Base-by-base conservation (phyloP, 2,888 invertebrate genomes). In the Cylloceria caligata region DNA sequence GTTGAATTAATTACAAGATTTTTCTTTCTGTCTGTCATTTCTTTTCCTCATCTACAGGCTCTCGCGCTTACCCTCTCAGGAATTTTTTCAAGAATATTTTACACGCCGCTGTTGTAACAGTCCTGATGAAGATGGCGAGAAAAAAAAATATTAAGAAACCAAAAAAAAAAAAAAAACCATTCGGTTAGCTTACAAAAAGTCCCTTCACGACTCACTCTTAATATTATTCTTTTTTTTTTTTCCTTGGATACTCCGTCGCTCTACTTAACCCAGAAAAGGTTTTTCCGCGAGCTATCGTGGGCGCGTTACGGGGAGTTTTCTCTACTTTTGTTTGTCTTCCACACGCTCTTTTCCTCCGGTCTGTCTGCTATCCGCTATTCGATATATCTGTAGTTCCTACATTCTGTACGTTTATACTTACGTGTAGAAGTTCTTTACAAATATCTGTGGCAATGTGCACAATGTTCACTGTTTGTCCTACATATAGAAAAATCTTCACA, bases 191-290 rank as follows among this genome's bases (percentile, higher is more conserved):
- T 6, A 47, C 19, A n/a, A 16, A n/a, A 19, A 47, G 47, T 49
- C 21, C 47, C 47, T 19, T 6, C 19, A 49, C 7, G 47, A 49
- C 47, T 19, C 16, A 19, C 47, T 47, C 47, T 19, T 2, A 49
- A 7, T 19, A 9, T 55, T 19, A 30, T 24, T 34, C 7, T 16
- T 1, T 39, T 6, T 30, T 21, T 55, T 16, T 16, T 27, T 11
- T 13, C 13, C 19, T 65, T 7, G 27, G 30, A 11, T 24, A 27
- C 39, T 45, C 16, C 21, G 55, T 47, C 57, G n/a, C 65, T 7
- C 16, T 62, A 45, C 60, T 60, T 45, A 47, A 49, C 45, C 62
- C 49, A 47, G 21, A 60, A 49, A 49, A 39, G 42, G 55, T 62
- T 65, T 62, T n/a, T n/a, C n/a, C 5, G 27, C 73, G 36, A 39